Conservation (phyloP, 2,113 vertebrate species). For the Myodes glareolus region DNA sequence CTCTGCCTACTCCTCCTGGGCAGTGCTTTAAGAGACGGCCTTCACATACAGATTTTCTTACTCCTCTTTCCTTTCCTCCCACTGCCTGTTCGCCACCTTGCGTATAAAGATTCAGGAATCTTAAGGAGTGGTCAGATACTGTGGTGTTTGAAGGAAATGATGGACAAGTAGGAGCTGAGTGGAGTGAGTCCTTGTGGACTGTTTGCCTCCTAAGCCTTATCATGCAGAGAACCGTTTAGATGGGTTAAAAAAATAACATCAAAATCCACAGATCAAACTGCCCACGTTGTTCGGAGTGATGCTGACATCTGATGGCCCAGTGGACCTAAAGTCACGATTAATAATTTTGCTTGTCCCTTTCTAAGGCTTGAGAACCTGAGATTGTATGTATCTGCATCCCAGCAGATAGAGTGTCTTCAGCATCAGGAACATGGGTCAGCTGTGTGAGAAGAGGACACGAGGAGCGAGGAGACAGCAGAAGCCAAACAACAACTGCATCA, state of each 20-base stretch:
- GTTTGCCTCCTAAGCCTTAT: neutral
- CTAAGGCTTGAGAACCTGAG: neutral
- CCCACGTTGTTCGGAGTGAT: neutral
- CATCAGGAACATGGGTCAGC: neutral
- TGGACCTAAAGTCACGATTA: neutral
- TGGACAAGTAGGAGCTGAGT: neutral
- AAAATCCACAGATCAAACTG: neutral
- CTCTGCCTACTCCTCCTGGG: neutral
- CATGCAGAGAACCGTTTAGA: neutral
- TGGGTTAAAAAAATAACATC: neutral
- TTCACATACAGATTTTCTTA: neutral
- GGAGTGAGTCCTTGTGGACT: neutral
- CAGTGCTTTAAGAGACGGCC: neutral
- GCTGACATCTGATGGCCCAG: neutral
- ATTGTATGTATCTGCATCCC: neutral
- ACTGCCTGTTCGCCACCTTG: neutral
- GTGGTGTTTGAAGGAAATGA: neutral
- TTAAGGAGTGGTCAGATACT: neutral
- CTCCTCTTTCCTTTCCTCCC: neutral
- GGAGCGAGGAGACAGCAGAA: neutral
- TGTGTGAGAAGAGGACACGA: neutral
- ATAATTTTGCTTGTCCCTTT: neutral
- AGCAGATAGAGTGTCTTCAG: neutral
- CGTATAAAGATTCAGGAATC: neutral
- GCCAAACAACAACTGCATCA: neutral